Conservation (phyloP, 2,888 invertebrate genomes). For the Nephrotoma appendiculata region DNA sequence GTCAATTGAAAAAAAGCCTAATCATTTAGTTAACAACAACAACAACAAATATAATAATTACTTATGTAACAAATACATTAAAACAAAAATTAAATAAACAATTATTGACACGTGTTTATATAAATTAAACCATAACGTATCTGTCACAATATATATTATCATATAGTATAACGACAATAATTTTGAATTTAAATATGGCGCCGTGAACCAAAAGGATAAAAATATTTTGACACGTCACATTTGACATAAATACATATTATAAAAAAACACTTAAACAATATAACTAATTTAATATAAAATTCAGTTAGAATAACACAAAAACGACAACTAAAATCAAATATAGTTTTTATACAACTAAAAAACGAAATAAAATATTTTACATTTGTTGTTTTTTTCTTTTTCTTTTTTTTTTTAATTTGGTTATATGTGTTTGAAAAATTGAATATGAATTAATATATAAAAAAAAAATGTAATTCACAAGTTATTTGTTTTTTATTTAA, state of each 20-base stretch:
- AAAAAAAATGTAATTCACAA: not conserved
- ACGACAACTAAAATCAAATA: constrained; percentile 4
- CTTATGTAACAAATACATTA: not conserved
- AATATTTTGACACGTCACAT: not conserved
- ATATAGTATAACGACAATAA: not conserved
- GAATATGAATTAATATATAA: constrained; percentile 2
- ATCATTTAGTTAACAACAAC: not conserved
- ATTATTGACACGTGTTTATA: not conserved
- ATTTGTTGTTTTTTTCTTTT: not conserved
- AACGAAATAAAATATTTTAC: not conserved
- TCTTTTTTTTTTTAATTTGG: not conserved
- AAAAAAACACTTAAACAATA: not conserved
- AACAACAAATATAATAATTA: not conserved
- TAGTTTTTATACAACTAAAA: constrained; percentile 3
- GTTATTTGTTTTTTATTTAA: not conserved
- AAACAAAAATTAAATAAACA: not conserved
- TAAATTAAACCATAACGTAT: not conserved
- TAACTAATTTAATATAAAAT: not conserved
- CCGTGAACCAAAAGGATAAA: not conserved
- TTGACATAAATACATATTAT: not conserved
- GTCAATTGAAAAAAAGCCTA: not conserved
- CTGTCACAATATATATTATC: not conserved
- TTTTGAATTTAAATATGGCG: not conserved
- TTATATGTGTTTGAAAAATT: not conserved
- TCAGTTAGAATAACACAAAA: not conserved